Evolutionary conservation across 2,888 invertebrate genomes (phyloP), one percentile per base, ranked within the genome.

Genomic region (Nyleta sp.): DNA sequence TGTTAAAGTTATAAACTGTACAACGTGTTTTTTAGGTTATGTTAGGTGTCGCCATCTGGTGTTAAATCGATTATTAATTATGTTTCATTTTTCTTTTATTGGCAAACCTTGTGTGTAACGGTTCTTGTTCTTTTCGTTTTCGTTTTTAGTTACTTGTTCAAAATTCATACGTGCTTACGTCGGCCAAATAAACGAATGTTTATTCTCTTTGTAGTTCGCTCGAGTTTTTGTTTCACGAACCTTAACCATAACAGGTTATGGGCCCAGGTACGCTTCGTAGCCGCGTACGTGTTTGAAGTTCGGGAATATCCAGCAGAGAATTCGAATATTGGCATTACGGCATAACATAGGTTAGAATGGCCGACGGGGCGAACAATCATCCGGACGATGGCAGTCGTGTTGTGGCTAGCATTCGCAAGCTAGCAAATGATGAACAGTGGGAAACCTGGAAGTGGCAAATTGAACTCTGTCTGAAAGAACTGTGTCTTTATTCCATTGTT

Each of bases 381-480:
- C 7, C 13, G 24, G 52, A 31, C 20, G 33, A 53, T 10, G 28
- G 33, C 20, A 8, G 35, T 11, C 42, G 57, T 10, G 42, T n/a
- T 5, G 10, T 33, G 3, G 44, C 46, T 6, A 46, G 8, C 20
- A 18, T 60, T 60, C 46, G 60, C 2, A 46, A 60, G 10, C 46
- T 60, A 10, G 24, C 60, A 18, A 60, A 60, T 46, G 44, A 60
- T n/a, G 5, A 1, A 2, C 46, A 60, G 20, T 60, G 60, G 60
- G 60, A 60, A 46, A 46, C 46, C 2, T 60, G 60, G 60, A 60
- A 60, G 33, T 82, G 83, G 81, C 81, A 83, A 62, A 82, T 78
- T 24, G 78, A 81, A 60, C 68, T 83, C 8, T 82, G 81, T 71
- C 71, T 82, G 52, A 81, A 81, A 53, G 80, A 82, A 68, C 80